phyloP scores from a whole-genome alignment of 2,888 invertebrate genomes.

The Noctua fimbriata region DNA sequence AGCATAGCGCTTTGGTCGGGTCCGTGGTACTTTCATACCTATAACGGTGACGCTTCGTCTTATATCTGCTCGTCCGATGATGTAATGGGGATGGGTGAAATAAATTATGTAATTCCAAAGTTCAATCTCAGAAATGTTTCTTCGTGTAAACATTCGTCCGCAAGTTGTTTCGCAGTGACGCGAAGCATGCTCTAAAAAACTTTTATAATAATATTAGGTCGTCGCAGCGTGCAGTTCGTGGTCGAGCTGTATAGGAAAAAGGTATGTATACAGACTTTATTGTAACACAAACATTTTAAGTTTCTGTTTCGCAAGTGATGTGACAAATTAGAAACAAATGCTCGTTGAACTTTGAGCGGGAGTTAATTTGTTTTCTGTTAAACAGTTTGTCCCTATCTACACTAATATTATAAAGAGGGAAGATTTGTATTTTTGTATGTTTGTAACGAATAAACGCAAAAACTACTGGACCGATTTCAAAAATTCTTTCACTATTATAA shows the following conservation, averaged over 20 bases:
- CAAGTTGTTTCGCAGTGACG: not conserved
- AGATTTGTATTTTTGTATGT: no score
- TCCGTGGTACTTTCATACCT: not conserved
- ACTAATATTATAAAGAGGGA: not conserved
- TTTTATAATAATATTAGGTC: not conserved
- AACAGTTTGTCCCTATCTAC: conserved; percentile 8
- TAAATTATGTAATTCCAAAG: not conserved
- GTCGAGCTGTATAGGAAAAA: not conserved
- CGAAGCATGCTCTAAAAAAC: not conserved
- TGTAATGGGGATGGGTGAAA: not conserved
- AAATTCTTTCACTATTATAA: no score
- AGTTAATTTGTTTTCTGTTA: conserved; percentile 55
- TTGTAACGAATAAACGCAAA: no score
- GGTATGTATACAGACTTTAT: not conserved
- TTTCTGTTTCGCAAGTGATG: conserved; percentile 34
- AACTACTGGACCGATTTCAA: no score
- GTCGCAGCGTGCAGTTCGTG: not conserved
- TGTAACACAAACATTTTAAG: not conserved
- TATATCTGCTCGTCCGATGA: not conserved
- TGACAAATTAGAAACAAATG: conserved; percentile 66
- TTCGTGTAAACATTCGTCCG: not conserved
- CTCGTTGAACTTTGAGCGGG: conserved; percentile 48
- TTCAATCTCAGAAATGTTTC: not conserved
- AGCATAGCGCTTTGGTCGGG: not conserved
- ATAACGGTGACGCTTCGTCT: not conserved